Percentiles rank a stretch among this genome's conserved stretches.
phyloP scores from a whole-genome alignment of 2,113 vertebrate species.

The Grammatotria lemairii region DNA sequence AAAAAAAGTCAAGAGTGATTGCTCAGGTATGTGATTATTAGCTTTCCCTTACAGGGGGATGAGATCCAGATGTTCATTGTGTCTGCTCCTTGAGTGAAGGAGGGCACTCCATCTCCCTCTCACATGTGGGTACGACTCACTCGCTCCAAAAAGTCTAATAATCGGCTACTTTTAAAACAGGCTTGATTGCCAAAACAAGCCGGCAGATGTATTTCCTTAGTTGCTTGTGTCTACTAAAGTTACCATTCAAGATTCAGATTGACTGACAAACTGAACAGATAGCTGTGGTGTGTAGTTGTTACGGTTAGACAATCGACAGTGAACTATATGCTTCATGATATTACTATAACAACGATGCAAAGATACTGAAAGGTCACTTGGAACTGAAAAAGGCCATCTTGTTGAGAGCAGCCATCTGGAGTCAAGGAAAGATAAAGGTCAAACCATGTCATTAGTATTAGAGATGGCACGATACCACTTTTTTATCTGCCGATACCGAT shows the following conservation, averaged over 20 bases:
- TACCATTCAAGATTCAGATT: background rate
- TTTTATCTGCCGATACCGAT: background rate
- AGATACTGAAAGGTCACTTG: constrained; percentile 22
- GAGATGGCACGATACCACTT: background rate
- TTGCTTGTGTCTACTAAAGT: background rate
- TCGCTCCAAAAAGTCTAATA: constrained; percentile 7
- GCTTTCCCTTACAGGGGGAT: constrained; percentile 13
- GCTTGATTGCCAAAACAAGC: constrained; percentile 28
- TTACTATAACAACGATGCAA: background rate
- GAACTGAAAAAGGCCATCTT: background rate
- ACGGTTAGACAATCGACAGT: background rate
- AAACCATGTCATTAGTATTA: background rate
- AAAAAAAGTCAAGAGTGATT: constrained; percentile 22
- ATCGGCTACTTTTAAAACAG: background rate
- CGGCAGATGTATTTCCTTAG: background rate
- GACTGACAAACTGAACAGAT: background rate
- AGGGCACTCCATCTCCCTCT: background rate
- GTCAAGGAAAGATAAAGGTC: constrained; percentile 17
- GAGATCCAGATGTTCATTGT: constrained; percentile 58
- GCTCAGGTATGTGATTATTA: constrained; percentile 48
- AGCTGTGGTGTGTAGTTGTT: background rate
- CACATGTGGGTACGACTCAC: background rate
- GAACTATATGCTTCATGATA: background rate
- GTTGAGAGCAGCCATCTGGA: background rate
- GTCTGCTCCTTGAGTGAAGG: constrained; percentile 8